These are phyloP conservation scores for Muscicapa comitata DNA, from an alignment of 2,797 vertebrate genomes.

Conservation along the genomic window DNA sequence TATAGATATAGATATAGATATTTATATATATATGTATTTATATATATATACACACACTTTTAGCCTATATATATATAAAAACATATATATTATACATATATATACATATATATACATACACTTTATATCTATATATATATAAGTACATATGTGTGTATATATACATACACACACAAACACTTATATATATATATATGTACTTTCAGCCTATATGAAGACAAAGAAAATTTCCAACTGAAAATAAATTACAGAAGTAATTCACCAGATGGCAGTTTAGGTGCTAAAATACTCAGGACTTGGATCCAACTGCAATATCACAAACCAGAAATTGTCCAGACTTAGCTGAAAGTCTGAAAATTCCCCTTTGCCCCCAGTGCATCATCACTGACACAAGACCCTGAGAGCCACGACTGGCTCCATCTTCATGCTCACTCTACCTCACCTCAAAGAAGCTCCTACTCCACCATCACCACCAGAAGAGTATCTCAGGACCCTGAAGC, in stretches of 20 bases:
- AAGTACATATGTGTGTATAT: too few species aligned
- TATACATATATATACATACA: too few species aligned
- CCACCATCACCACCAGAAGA: background rate
- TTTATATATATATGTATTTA: too few species aligned
- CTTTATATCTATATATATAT: too few species aligned
- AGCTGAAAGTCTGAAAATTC: background rate
- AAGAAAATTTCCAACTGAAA: background rate
- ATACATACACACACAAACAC: too few species aligned
- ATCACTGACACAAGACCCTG: background rate
- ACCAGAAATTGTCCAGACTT: background rate
- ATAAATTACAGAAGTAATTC: background rate
- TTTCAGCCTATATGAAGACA: background rate
- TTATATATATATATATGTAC: too few species aligned
- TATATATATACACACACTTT: too few species aligned
- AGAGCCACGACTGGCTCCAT: accelerated
- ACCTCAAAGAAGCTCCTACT: background rate
- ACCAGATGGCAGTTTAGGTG: background rate
- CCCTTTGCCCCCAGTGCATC: accelerated
- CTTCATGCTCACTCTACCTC: background rate
- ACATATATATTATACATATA: too few species aligned
- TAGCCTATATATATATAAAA: too few species aligned
- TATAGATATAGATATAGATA: too few species aligned
- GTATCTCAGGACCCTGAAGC: background rate
- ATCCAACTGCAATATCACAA: background rate
- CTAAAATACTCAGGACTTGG: background rate